Evolutionary conservation across 1,140 invertebrate genomes (phyloP).

Genomic region (Lysiphlebus fabarum): DNA sequence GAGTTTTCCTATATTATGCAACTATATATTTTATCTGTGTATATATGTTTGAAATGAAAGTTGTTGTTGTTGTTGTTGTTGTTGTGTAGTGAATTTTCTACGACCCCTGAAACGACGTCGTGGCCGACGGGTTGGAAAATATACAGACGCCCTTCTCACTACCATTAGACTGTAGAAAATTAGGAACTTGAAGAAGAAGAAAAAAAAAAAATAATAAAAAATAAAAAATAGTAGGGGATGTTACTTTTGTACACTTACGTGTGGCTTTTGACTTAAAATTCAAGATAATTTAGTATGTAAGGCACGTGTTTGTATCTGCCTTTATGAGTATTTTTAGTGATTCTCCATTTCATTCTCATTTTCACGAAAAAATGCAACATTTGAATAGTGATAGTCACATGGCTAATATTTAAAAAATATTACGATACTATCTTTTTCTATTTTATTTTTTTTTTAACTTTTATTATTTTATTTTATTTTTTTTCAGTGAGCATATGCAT

Average conservation of each 20-base stretch:
- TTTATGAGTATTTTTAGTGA: constrained; percentile 50
- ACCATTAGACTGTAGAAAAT: constrained; percentile 10
- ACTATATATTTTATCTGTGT: too few relatives aligned
- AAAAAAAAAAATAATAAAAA: constrained; percentile 8
- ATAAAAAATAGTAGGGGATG: background rate
- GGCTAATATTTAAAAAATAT: too few relatives aligned
- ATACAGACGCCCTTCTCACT: constrained; percentile 14
- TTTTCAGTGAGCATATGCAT: background rate
- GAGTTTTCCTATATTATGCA: background rate
- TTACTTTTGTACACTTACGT: constrained; percentile 23
- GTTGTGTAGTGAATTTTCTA: constrained; percentile 19
- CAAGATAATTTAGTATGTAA: constrained; percentile 48
- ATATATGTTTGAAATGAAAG: too few relatives aligned
- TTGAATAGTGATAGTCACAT: too few relatives aligned
- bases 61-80: constrained; percentile 1
- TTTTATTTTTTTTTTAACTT: too few relatives aligned
- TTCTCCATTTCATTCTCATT: constrained; percentile 51
- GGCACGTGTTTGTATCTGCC: constrained; percentile 52
- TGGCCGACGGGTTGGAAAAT: constrained; percentile 26
- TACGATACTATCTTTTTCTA: too few relatives aligned
- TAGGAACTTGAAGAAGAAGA: constrained; percentile 19
- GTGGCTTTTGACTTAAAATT: constrained; percentile 29
- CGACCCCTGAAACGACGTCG: constrained; percentile 20
- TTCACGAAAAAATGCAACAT: constrained; percentile 27
- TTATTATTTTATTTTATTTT: too few relatives aligned